phyloP scores from a whole-genome alignment of 2,113 vertebrate genomes.

The Osmerus eperlanus region DNA sequence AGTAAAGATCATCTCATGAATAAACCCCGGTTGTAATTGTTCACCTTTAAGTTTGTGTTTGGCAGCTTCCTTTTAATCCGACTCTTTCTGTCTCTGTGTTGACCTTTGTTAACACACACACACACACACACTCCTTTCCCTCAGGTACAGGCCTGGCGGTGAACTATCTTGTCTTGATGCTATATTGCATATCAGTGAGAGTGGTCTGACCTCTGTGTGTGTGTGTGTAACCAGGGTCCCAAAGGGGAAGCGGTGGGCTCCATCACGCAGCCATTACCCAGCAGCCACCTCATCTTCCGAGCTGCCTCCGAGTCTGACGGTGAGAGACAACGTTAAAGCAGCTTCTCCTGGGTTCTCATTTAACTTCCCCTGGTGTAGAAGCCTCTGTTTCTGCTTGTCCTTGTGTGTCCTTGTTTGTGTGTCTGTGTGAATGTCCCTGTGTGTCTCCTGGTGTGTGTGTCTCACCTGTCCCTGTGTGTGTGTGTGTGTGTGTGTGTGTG shows the following conservation, averaged over 20 bases:
- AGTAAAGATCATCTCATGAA: too few relatives aligned
- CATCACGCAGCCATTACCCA: constrained; percentile 95
- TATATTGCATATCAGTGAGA: not conserved
- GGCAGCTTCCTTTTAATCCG: too few relatives aligned
- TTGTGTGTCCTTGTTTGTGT: not conserved
- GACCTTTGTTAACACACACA: not conserved
- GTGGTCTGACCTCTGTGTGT: not conserved
- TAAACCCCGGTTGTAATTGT: too few relatives aligned
- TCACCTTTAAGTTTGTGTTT: too few relatives aligned
- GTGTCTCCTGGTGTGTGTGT: not conserved
- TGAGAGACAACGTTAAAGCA: constrained; percentile 62
- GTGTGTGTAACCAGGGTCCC: constrained; percentile 78
- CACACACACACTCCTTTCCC: not conserved
- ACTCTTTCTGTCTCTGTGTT: too few relatives aligned
- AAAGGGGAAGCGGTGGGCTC: constrained; percentile 98
- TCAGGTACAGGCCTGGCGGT: not conserved
- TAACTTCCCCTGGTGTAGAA: too few relatives aligned
- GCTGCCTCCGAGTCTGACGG: constrained; percentile 97
- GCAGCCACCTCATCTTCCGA: constrained; percentile 97
- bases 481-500: too few relatives aligned
- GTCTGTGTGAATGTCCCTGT: not conserved
- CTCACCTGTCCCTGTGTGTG: not conserved
- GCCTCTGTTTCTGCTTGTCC: not conserved
- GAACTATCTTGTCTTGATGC: too few relatives aligned
- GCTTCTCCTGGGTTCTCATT: not conserved